Evolutionary conservation across 2,113 vertebrate species (phyloP).

Genomic region (Melanerpes aurifrons): DNA sequence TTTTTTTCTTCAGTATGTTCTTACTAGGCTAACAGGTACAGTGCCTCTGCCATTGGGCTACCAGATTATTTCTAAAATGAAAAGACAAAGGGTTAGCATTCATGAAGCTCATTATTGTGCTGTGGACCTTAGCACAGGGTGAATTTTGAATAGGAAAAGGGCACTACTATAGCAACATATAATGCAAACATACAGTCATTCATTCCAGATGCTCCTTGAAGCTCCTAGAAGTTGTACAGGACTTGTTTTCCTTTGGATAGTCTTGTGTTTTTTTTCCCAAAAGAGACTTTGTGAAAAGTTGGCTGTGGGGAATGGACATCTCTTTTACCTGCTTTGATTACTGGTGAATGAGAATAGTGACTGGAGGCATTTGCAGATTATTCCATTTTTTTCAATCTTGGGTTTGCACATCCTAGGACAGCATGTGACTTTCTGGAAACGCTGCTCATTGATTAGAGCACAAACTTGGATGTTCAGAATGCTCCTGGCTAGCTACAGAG

Average conservation of each 20-base stretch:
- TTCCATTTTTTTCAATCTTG: not conserved
- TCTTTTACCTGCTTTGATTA: not conserved
- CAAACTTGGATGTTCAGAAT: not conserved
- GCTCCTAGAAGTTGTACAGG: not conserved
- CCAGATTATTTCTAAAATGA: not conserved
- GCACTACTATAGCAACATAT: not conserved
- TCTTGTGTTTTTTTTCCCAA: not conserved
- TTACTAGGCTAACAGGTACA: not conserved
- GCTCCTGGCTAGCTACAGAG: not conserved
- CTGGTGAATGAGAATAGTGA: not conserved
- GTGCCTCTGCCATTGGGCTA: not conserved
- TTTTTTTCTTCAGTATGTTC: not conserved
- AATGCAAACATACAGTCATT: not conserved
- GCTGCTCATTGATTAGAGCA: not conserved
- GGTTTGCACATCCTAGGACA: not conserved
- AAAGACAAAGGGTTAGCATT: not conserved
- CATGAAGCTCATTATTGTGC: not conserved
- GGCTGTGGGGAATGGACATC: not conserved
- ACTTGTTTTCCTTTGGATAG: not conserved
- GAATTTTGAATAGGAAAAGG: not conserved
- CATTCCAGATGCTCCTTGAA: not conserved
- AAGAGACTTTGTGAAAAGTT: not conserved
- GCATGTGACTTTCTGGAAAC: not conserved
- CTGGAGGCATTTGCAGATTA: not conserved
- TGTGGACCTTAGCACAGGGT: not conserved